Evolutionary conservation across 1,140 invertebrate species (phyloP).

Genomic region (Eurosta solidaginis): DNA sequence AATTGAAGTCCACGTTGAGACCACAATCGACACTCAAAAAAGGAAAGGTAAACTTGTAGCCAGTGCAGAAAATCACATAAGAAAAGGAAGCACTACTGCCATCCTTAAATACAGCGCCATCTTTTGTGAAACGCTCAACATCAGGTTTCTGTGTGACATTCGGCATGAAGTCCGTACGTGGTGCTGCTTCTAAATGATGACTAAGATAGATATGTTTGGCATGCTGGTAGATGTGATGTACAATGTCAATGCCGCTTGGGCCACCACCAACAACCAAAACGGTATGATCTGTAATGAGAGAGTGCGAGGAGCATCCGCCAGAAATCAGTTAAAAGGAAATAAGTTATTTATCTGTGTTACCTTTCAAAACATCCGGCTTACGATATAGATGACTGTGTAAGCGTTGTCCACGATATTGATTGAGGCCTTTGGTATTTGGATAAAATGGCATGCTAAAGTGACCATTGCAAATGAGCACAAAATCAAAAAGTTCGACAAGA

Average conservation of each 20-base stretch:
- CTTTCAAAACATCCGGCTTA: conserved; percentile 69
- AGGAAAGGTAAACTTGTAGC: conserved; percentile 81
- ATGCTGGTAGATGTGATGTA: conserved; percentile 74
- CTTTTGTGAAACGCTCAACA: conserved; percentile 63
- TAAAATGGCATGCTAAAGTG: conserved; percentile 75
- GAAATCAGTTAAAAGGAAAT: too few species aligned
- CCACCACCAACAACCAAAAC: conserved; percentile 85
- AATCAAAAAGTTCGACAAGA: conserved; percentile 70
- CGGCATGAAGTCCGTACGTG: conserved; percentile 67
- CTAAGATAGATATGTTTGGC: conserved; percentile 71
- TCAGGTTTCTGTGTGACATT: conserved; percentile 72
- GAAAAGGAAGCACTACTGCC: conserved; percentile 68
- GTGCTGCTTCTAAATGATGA: conserved; percentile 68
- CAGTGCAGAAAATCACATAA: conserved; percentile 80
- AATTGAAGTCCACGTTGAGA: conserved; percentile 77
- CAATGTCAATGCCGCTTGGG: conserved; percentile 86
- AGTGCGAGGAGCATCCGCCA: neutral
- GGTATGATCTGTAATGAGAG: conserved; percentile 47
- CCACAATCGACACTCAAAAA: conserved; percentile 75
- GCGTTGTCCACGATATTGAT: conserved; percentile 70
- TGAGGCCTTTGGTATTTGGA: conserved; percentile 67
- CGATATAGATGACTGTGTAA: conserved; percentile 89
- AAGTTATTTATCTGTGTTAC: conserved; percentile 42
- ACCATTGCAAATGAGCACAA: conserved; percentile 84
- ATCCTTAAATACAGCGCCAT: conserved; percentile 67